Conservation (phyloP, 2,797 vertebrate species). For the Petrocephalus schoutedeni region DNA sequence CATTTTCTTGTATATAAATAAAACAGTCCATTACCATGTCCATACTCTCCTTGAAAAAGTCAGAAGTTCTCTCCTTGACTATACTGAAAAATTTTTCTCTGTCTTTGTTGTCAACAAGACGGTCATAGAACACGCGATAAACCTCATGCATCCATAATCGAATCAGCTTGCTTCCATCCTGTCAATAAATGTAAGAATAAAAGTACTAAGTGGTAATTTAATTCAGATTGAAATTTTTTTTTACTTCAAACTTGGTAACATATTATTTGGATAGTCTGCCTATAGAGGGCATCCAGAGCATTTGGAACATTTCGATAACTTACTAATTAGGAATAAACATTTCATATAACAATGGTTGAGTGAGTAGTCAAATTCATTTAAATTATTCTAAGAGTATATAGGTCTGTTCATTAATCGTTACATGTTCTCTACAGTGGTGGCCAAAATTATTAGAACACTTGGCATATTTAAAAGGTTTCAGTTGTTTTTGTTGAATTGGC, state of each 20-base stretch:
- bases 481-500: too few relatives aligned
- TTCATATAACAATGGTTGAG: neutral
- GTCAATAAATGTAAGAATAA: conserved; percentile 29
- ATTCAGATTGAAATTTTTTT: neutral
- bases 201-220: neutral
- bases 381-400: neutral
- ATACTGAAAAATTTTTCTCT: conserved; percentile 77
- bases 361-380: neutral
- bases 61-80: conserved; percentile 71
- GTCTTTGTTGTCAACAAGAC: conserved; percentile 75
- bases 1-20: neutral
- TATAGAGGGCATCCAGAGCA: neutral
- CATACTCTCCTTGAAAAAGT: conserved; percentile 73
- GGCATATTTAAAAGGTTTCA: too few relatives aligned
- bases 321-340: neutral
- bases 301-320: neutral
- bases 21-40: conserved; percentile 67
- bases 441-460: too few relatives aligned
- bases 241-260: neutral
- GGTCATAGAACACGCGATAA: conserved; percentile 88
- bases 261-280: neutral
- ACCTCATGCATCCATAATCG: conserved; percentile 91
- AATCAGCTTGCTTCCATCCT: conserved; percentile 84
- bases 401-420: neutral
- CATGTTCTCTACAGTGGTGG: neutral